Evolutionary conservation across 1,140 invertebrate species (phyloP).

Genomic region (Eumeta japonica): DNA sequence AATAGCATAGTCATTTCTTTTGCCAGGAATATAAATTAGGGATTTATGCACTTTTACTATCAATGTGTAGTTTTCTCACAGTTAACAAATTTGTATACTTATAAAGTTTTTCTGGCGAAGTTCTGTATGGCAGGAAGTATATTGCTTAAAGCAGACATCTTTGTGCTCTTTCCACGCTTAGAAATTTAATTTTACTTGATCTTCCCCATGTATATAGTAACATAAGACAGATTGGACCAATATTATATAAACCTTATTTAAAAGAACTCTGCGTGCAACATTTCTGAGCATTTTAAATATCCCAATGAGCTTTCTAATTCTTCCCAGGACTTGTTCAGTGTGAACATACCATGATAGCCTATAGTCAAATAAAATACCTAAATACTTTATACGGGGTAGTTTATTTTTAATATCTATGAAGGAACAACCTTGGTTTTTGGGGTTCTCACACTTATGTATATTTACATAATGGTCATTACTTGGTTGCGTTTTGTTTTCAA

Average conservation of each 20-base stretch:
- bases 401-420: slow-evolving; percentile 4
- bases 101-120: slow-evolving; percentile 1
- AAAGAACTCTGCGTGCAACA: no score
- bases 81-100: not conserved
- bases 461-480: not conserved
- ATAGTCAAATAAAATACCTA: slow-evolving; percentile 6
- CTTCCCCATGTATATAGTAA: slow-evolving; percentile 5
- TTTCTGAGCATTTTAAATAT: no score
- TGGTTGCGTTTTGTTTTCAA: slow-evolving; percentile 1
- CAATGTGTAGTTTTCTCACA: slow-evolving; percentile 5
- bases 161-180: no score
- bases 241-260: no score
- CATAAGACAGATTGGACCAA: not conserved
- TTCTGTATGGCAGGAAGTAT: no score
- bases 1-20: no score
- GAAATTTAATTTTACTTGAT: not conserved
- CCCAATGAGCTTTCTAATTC: no score
- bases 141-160: no score
- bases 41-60: slow-evolving; percentile 7
- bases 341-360: no score
- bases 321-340: not conserved
- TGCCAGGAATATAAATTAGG: no score
- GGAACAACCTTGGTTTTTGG: not conserved
- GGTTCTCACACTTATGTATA: slow-evolving; percentile 3
- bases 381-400: not conserved